Percentiles rank a stretch among this genome's conserved stretches.
Evolutionary conservation across 2,888 invertebrate species (phyloP).

Genomic region (Scaeva pyrastri): DNA sequence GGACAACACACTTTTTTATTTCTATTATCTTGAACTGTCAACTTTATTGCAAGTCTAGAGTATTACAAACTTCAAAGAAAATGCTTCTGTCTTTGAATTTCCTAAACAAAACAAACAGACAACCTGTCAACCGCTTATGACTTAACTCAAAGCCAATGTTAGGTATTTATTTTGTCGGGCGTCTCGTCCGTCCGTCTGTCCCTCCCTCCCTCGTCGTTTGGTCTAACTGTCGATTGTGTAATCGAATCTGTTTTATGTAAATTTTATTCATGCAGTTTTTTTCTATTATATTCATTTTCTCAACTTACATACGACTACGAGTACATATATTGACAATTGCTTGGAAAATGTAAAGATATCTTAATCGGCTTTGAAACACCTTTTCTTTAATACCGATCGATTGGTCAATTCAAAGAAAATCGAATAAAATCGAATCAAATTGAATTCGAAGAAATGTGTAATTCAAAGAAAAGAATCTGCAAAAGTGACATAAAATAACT

Average conservation of each 20-base stretch:
- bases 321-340: slow-evolving; percentile 59
- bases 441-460: not conserved
- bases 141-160: slow-evolving; percentile 39
- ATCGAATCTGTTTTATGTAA: slow-evolving; percentile 67
- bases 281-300: slow-evolving; percentile 3
- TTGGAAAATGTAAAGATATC: slow-evolving; percentile 44
- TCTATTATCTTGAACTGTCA: slow-evolving; percentile 30
- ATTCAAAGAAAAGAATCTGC: slow-evolving; percentile 33
- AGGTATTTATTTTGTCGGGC: not conserved
- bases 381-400: not conserved
- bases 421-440: slow-evolving; percentile 33
- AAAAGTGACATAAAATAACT: slow-evolving; percentile 23
- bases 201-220: not conserved
- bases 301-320: not conserved
- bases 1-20: not conserved
- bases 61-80: slow-evolving; percentile 64
- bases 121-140: slow-evolving; percentile 68
- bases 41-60: slow-evolving; percentile 42
- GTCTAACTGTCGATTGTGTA: slow-evolving; percentile 10
- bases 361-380: slow-evolving; percentile 64
- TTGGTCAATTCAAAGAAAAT: slow-evolving; percentile 45
- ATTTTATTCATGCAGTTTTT: slow-evolving; percentile 35
- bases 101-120: slow-evolving; percentile 67
- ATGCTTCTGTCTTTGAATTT: slow-evolving; percentile 30
- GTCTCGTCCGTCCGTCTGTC: not conserved